Conservation (phyloP, 2,888 invertebrate genomes). For the Helleia helle region DNA sequence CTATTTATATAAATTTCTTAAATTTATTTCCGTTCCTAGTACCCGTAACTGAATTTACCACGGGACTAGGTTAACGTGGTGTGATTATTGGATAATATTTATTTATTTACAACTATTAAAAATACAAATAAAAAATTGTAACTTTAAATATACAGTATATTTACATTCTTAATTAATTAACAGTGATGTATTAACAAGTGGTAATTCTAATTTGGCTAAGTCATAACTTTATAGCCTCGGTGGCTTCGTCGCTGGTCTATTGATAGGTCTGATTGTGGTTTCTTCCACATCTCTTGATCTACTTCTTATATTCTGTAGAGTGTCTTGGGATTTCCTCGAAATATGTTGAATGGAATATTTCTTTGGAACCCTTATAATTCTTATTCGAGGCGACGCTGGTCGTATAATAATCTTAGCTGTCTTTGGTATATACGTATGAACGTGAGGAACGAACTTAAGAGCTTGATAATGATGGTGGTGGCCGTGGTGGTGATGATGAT, state of each 20-base stretch:
- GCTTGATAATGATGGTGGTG: constrained; percentile 21
- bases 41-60: too few species aligned
- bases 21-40: too few species aligned
- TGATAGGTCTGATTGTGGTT: constrained; percentile 45
- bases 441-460: constrained; percentile 27
- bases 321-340: constrained; percentile 23
- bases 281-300: constrained; percentile 43
- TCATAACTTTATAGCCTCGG: constrained; percentile 36
- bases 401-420: constrained; percentile 47
- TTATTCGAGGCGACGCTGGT: constrained; percentile 36
- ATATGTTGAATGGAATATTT: constrained; percentile 32
- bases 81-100: too few species aligned
- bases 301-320: constrained; percentile 26
- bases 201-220: constrained; percentile 12
- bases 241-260: constrained; percentile 39
- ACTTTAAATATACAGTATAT: constrained; percentile 18
- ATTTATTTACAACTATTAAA: too few species aligned
- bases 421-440: constrained; percentile 47
- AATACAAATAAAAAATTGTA: neutral
- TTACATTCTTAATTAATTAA: constrained; percentile 15
- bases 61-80: too few species aligned
- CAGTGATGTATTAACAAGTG: constrained; percentile 12
- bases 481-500: constrained; percentile 31
- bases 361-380: constrained; percentile 27
- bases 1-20: too few species aligned